Evolutionary conservation across 1,140 invertebrate genomes (phyloP), one percentile per base, ranked within the genome.

Genomic region (Brachystomella parvula): DNA sequence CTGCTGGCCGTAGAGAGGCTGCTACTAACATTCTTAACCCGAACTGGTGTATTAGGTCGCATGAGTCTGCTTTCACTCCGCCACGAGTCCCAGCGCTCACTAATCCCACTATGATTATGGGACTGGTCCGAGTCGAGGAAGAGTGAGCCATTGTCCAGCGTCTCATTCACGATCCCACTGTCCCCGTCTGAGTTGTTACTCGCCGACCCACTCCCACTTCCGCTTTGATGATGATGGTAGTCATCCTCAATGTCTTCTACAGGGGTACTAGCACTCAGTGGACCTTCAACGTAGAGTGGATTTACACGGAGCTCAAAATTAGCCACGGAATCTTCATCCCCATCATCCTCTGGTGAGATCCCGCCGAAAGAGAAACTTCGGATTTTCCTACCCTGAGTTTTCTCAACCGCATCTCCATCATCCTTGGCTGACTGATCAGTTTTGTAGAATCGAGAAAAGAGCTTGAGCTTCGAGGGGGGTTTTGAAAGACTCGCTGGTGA

Each of bases 341-440:
- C 64, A 30, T 65, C 59, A 65, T 88, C 86, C 64, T 87, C 85
- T 0, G 87, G 87, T 15, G 49, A 26, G 47, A 89, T 74, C 2
- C 86, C 84, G 1, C 87, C 87, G 68, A 88, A 89, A 0, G 87
- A 89, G 74, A 89, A 88, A 73, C 87, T 88, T 17, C 87, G 78
- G 47, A 87, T 74, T 76, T 87, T 85, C 44, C 69, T 53, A 58
- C 35, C 61, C 3, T 24, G 39, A 29, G n/a, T 35, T 15, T 47
- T 57, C 1, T 33, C 59, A 2, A 60, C 33, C n/a, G 30, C 59
- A 3, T 35, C 58, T 26, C 2, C 35, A 0, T 30, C 28, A 1
- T 47, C 26, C 26, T 66, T 68, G 17, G 62, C 66, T 28, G 9
- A 9, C 30, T 30, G 12, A 15, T 53, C 49, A 56, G 64, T 70